Base-by-base conservation (phyloP, 2,113 vertebrate genomes). In the Gopherus evgoodei region DNA sequence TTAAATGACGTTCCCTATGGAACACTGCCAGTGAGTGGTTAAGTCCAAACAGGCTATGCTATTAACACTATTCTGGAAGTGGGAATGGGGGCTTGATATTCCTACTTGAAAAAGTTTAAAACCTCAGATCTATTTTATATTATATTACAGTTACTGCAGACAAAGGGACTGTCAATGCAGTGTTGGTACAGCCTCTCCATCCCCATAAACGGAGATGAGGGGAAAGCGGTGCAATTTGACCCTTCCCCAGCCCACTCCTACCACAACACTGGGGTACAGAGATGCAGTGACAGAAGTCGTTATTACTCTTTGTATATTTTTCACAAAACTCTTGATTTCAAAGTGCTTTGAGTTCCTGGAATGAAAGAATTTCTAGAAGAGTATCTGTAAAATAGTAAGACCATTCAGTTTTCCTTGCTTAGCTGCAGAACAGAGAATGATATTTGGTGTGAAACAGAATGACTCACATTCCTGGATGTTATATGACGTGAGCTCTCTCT, bases 251-350 rank as follows among this genome's bases (percentile, higher is more conserved):
- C 21, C 72, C 8, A 16, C 22, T 56, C 81, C n/a, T 56, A 22
- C 24, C n/a, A 24, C 14, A 38, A 75, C 42, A 0, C 0, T 0
- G 21, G 27, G 62, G 65, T 75, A 42, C 7, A 78, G 53, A 79
- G 19, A 13, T 0, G 0, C 78, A 65, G 50, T 6, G 80, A 2
- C 2, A 53, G 75, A 83, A 42, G n/a, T 24, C 24, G 3, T 38
- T 38, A 19, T 24, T 57, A 27, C 4, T 57, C 11, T 56, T 24
- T 56, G 22, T 62, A 62, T 14, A 72, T 24, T 42, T 38, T 72
- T 72, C 47, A 4, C 4, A 44, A 11, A 79, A 79, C 93, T 57
- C 13, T 27, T 50, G 16, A 19, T 16, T 44, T 2, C 4, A 42
- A 47, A 82, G 65, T 6, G 8, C 16, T n/a, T n/a, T n/a, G 35